Conservation (phyloP, 2,113 vertebrate genomes). For the Sapajus apella region DNA sequence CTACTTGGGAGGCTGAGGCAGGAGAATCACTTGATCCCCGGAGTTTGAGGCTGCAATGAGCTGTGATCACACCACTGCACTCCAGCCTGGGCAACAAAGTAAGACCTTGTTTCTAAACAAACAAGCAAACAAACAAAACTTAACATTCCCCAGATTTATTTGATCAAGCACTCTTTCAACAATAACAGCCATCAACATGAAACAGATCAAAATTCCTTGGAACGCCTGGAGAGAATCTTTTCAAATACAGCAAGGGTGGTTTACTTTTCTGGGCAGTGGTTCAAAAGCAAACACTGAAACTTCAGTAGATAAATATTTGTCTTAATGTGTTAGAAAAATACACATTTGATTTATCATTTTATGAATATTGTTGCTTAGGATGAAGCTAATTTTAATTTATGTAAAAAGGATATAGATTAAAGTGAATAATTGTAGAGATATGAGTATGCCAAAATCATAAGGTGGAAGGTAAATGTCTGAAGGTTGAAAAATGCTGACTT, state of each 20-base stretch:
- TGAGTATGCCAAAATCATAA: neutral
- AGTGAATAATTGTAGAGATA: neutral
- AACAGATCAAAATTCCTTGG: neutral
- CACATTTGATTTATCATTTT: neutral
- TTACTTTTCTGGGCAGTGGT: neutral
- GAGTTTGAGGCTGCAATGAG: no score
- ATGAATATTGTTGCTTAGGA: neutral
- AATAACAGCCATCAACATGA: neutral
- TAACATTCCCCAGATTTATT: neutral
- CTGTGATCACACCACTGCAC: no score
- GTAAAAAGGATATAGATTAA: neutral
- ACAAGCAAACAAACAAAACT: no score
- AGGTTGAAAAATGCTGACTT: neutral
- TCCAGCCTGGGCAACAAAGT: no score
- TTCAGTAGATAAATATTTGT: neutral
- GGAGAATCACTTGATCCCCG: no score
- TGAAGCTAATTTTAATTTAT: neutral
- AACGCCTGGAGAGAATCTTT: neutral
- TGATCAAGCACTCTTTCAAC: neutral
- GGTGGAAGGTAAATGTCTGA: neutral
- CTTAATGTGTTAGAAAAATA: conserved; percentile 11
- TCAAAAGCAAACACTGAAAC: neutral
- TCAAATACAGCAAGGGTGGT: neutral
- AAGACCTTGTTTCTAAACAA: no score
- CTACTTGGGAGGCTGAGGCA: no score